Conservation (phyloP, 2,113 vertebrate species). For the Strix uralensis region DNA sequence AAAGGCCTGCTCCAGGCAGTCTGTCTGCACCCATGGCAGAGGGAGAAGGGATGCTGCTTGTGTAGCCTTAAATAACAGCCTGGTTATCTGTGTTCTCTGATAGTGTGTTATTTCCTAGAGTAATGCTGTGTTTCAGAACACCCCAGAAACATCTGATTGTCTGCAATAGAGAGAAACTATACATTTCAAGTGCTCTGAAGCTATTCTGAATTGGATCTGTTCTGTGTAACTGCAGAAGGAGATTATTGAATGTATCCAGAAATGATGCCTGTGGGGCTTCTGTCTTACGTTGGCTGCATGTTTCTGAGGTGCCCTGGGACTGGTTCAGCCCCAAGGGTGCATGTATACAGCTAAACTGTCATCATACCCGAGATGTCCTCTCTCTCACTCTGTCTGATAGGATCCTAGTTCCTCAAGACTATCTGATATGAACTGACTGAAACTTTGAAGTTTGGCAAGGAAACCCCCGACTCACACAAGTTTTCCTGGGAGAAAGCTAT, state of each 20-base stretch:
- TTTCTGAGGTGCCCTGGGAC: neutral
- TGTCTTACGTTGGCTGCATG: rapidly evolving
- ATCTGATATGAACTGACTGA: neutral
- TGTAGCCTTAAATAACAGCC: neutral
- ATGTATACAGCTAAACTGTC: neutral
- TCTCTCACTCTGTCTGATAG: neutral
- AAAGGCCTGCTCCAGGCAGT: neutral
- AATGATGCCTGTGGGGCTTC: neutral
- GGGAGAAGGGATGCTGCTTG: neutral
- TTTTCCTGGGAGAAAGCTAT: neutral
- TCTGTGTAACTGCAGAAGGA: neutral
- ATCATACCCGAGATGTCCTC: rapidly evolving
- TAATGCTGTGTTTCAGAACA: neutral
- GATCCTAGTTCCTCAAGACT: neutral
- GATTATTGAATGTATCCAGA: neutral
- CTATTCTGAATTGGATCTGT: neutral
- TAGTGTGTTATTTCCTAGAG: neutral
- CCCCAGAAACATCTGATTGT: neutral
- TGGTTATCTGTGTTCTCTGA: neutral
- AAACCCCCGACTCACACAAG: neutral
- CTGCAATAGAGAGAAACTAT: neutral
- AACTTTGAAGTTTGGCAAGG: neutral
- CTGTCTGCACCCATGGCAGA: neutral
- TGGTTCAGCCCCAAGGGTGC: neutral
- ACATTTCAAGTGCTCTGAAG: neutral